Base-by-base conservation (phyloP, 2,113 vertebrate species). In the Seriola quinqueradiata region DNA sequence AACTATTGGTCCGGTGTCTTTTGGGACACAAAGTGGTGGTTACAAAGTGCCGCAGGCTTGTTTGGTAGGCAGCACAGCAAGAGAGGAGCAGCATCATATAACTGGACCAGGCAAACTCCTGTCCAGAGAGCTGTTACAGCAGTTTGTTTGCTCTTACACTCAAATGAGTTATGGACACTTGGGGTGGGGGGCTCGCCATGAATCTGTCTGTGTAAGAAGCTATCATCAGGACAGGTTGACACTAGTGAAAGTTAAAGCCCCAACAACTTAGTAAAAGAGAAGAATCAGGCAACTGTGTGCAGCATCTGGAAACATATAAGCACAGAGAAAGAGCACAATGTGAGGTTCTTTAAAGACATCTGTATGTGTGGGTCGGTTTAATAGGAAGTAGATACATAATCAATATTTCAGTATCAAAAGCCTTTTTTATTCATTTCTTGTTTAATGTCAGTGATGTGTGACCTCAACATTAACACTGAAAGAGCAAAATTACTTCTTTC, bases 1-100 rank as follows among this genome's bases (percentile, higher is more conserved):
- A 96, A 64, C 96, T 96, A 97, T 97, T 97, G 97, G 95, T 93
- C 90, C 91, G 93, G 95, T 12, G 90, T 96, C 97, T 96, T 96
- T 95, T 90, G 97, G 98, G 98, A 98, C 96, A 95, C 94, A 96
- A 95, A 96, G 96, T 95, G 96, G 95, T 96, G 96, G 97, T 97
- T 98, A 97, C 93, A 98, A 98, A 97, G 96, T 97, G 96, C 97
- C 95, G 96, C 95, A 90, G 94, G 95, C 96, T 94, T 94, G 94
- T 91, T 95, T 96, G 95, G 94, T 96, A 97, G 94, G 69, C 68
- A 23, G 87, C 82, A 67, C 73, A 85, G 64, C 2, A 67, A 88
- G 84, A 85, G 71, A n/a, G 74, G 83, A 86, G 86, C 69, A 74
- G 83, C 86, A 85, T 91, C 92, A 76, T 87, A 96, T 90, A 97